Evolutionary conservation across 2,888 invertebrate genomes (phyloP), one percentile per base, ranked within the genome.

Genomic region (Pammene aurita): DNA sequence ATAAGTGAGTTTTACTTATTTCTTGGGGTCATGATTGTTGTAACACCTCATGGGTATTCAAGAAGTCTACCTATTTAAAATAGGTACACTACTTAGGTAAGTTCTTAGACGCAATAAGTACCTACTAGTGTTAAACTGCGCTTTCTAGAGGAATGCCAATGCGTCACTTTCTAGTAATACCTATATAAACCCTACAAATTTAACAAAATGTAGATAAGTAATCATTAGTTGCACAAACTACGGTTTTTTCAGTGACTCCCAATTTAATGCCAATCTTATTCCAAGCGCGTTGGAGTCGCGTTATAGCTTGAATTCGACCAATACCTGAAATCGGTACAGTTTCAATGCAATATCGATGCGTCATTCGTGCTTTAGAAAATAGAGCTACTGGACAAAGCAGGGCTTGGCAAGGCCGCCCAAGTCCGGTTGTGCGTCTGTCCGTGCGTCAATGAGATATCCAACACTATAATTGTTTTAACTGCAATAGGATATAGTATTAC

Each of bases 351-450:
- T 50, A 10, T 11, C 50, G 18, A 50, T 26, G 26, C 10, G 50
- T 26, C 50, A 50, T 11, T 18, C 10, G 9, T 18, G 50, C 16
- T 10, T 18, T 50, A 9, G 11, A 50, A 18, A 50, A 50, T 50
- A 50, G 18, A 50, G 50, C 46, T 46, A 55, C 46, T 61, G 18
- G 41, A 50, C 57, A 57, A 42, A 57, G 38, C 38, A 11, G n/a
- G 48, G 46, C 38, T 16, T 10, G 75, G 77, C 85, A 87, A 87
- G 87, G 87, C 73, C 87, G 76, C 9, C 42, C n/a, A 71, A 72
- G 81, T 86, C 85, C 84, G 85, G 80, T 72, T 84, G 77, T 76
- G 76, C 66, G 72, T 74, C 72, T 74, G 67, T 74, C 46, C 73
- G 75, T 74, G 74, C 75, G 76, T 77, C 74, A 76, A 26, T 41